Percentiles rank a stretch among this genome's conserved stretches.
Evolutionary conservation across 2,797 vertebrate species (phyloP).

Genomic region (Darevskia nairensis): DNA sequence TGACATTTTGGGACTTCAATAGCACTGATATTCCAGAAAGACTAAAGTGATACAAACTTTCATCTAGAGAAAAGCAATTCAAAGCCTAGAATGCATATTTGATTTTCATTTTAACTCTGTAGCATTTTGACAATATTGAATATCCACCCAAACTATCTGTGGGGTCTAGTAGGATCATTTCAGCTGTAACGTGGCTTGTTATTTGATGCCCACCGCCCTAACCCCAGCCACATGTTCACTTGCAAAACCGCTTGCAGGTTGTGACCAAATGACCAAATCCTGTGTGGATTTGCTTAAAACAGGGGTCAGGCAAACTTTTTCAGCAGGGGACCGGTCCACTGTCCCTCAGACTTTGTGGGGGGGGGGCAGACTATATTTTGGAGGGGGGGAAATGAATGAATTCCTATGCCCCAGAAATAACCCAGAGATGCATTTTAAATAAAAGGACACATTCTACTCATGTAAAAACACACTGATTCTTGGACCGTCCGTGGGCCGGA

Average conservation of each 20-base stretch:
- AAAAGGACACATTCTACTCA: too few species aligned
- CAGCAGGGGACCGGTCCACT: too few species aligned
- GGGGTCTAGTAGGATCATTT: neutral
- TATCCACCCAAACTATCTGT: neutral
- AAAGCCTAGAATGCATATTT: neutral
- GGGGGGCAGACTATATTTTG: too few species aligned
- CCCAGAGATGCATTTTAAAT: too few species aligned
- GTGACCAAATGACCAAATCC: neutral
- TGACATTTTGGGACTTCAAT: slow-evolving; percentile 8
- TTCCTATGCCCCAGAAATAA: too few species aligned
- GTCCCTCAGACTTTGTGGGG: too few species aligned
- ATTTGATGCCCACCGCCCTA: neutral
- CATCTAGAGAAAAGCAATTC: slow-evolving; percentile 1
- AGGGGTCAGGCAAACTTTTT: too few species aligned
- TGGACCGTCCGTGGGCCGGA: too few species aligned
- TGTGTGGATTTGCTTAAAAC: neutral
- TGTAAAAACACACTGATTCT: too few species aligned
- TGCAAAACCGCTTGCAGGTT: neutral
- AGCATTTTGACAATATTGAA: neutral
- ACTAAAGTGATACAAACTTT: neutral
- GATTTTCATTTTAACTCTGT: neutral
- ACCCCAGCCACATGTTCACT: neutral
- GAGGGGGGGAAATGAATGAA: too few species aligned
- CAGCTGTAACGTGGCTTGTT: neutral
- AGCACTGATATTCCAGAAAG: neutral